Base-by-base conservation (phyloP, 2,797 vertebrate genomes). In the Adelosebastes latens region DNA sequence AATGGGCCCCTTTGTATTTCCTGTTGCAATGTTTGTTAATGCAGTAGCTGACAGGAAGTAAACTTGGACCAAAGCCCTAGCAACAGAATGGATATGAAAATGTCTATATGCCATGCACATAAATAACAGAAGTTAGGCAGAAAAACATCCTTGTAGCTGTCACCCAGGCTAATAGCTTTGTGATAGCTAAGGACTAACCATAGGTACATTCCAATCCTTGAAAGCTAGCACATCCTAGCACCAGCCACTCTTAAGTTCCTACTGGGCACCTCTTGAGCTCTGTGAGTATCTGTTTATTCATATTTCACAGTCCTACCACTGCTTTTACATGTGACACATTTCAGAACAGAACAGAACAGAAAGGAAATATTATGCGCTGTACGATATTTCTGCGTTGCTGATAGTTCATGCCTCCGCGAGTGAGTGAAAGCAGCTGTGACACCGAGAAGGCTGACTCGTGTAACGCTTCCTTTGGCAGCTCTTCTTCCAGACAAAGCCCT, bases 391-490 rank as follows among this genome's bases (percentile, higher is more conserved):
- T 8, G 25, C 52, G 49, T 29, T 53, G 63, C 16, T 56, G 60
- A 34, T 66, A 29, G 8, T 58, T 66, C 12, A 49, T n/a, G 24
- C 61, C 2, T 61, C 60, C 55, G 29, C 1, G 0, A 53, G 8
- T 65, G 46, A 79, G 31, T 67, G 68, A 67, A 71, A 70, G 83
- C 66, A 69, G 62, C 69, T 34, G 5, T 64, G 60, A 80, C 75
- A 58, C 63, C 73, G 75, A 72, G 65, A 82, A 42, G 72, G 79
- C 74, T 89, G 86, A 92, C 87, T 92, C 84, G 88, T 80, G 39
- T 55, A 53, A 31, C 10, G 22, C 71, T 82, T 60, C 42, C 3
- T 46, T 68, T 73, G 79, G 81, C 78, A 85, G 72, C 60, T 71
- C 0, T 59, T 34, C 60, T 42, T 8, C 65, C 61, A 83, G 20